Evolutionary conservation across 1,140 invertebrate genomes (phyloP).

Genomic region (Platyscapa corneri): DNA sequence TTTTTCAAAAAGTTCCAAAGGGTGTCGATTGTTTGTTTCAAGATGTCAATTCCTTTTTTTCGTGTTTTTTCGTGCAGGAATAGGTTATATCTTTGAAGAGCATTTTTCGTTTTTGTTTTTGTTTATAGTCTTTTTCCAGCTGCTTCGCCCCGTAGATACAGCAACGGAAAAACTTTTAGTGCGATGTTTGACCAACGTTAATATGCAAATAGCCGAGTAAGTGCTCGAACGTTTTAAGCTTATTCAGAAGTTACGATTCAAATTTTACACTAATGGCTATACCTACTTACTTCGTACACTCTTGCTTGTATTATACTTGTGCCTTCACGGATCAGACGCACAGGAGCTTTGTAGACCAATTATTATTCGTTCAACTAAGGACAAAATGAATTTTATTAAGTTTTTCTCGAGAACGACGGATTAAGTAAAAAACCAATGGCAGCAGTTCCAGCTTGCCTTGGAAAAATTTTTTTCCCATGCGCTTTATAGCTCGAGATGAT

Average conservation of each 20-base stretch:
- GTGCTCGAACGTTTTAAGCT: neutral
- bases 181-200: neutral
- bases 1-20: neutral
- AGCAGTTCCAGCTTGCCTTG: conserved; percentile 25
- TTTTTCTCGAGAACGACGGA: neutral
- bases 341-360: neutral
- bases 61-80: neutral
- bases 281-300: neutral
- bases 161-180: neutral
- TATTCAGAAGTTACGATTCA: neutral
- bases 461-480: conserved; percentile 16
- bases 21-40: neutral
- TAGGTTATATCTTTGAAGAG: conserved; percentile 9
- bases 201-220: neutral
- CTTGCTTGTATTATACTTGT: neutral
- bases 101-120: neutral
- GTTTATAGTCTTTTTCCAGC: conserved; percentile 30
- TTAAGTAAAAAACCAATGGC: neutral
- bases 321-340: neutral
- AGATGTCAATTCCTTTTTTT: neutral
- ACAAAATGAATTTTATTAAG: neutral
- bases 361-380: neutral
- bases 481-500: neutral
- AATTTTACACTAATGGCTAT: neutral
- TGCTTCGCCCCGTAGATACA: neutral